Evolutionary conservation across 37 sponge, comb jelly and placozoan species (phyloP).

Genomic region (Halisarca cf. caerulea): DNA sequence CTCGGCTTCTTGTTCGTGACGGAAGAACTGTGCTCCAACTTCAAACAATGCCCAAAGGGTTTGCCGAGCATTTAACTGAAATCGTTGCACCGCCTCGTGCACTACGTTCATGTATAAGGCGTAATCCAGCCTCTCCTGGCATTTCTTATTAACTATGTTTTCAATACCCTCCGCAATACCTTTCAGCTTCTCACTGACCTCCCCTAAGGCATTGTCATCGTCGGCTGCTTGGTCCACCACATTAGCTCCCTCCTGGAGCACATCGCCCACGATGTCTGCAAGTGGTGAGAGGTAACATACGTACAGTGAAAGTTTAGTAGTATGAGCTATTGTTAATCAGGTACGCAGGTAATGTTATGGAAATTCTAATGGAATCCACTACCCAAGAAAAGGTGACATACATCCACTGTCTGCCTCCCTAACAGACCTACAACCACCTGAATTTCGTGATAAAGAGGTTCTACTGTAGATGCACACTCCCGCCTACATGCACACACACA

Average conservation of each 20-base stretch:
- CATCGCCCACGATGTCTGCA: neutral
- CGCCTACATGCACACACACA: too few species aligned
- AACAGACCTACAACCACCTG: too few species aligned
- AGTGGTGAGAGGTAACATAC: neutral
- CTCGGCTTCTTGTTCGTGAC: neutral
- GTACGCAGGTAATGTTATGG: too few species aligned
- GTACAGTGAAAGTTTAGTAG: neutral
- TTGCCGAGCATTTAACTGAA: neutral
- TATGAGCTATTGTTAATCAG: too few species aligned
- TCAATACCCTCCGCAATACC: neutral
- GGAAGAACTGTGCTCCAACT: slow-evolving; percentile 1
- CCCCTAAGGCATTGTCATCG: too few species aligned
- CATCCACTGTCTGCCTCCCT: too few species aligned
- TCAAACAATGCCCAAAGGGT: neutral
- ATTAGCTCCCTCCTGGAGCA: neutral
- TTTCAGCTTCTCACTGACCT: neutral
- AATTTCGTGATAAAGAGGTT: too few species aligned
- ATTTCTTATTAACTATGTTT: neutral
- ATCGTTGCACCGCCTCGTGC: neutral
- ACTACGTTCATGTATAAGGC: neutral
- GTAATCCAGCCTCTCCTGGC: neutral
- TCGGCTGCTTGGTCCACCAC: neutral
- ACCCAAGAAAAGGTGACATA: too few species aligned
- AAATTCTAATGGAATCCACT: too few species aligned
- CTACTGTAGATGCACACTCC: too few species aligned